Base-by-base conservation (phyloP, 1,140 invertebrate species). In the Drosophila jambulina region DNA sequence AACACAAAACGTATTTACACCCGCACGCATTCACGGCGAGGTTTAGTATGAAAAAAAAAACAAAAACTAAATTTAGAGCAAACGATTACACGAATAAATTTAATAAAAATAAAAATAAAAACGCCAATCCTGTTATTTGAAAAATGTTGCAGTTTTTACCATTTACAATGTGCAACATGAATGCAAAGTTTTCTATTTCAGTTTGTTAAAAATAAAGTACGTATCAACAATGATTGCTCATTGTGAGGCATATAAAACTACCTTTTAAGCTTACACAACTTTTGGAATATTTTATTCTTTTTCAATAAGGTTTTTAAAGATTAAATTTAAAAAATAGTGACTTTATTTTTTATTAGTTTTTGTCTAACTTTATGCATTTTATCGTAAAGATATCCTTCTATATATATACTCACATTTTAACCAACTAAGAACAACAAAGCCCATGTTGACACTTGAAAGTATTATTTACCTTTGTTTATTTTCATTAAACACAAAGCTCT, bases 51-150 rank as follows among this genome's bases (percentile, higher is more conserved):
- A 71, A 70, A 58, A 70, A 70, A 87, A 77, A 77, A 77, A 60
- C 56, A 71, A 79, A 56, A 79, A 84, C 68, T 56, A 69, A 82
- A 82, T 87, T 88, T 84, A 87, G 84, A 80, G 81, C 80, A 80
- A 82, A 84, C 62, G 88, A 87, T 75, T 87, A 87, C 84, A 90
- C 85, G 87, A 87, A 85, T 85, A 86, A 86, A 87, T 84, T 90
- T 90, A 87, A 84, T 80, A 78, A 88, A 85, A 88, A 71, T 71
- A 75, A 71, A 40, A 60, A 65, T 59, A 71, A 79, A 67, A 67
- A 48, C 60, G 32, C 45, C 19, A 60, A 68, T 71, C 51, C 56
- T 88, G 80, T 88, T 87, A 88, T 78, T 88, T 78, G 61, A 48
- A 67, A 59, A 61, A 70, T 72, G 68, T 70, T 62, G 61, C 57